A percentile compares a stretch with the other conserved stretches of the same genome.
Evolutionary conservation across 2,888 invertebrate species (phyloP).

Genomic region (Mesorhabditis sp.): DNA sequence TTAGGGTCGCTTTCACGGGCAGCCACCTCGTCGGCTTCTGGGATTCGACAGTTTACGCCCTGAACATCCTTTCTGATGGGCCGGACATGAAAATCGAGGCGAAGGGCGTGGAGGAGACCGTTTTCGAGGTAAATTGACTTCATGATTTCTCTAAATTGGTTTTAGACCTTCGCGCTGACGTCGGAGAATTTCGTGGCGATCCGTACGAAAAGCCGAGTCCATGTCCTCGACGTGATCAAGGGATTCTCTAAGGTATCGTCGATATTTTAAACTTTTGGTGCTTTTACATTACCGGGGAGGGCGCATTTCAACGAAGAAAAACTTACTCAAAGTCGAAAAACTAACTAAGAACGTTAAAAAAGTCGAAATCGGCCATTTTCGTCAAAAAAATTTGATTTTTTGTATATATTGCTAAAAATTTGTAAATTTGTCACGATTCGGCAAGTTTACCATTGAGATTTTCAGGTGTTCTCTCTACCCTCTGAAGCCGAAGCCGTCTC

Average conservation of each 20-base stretch:
- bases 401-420: not conserved
- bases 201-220: not conserved
- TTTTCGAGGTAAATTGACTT: constrained; percentile 1
- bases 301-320: no score
- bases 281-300: no score
- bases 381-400: no score
- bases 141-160: not conserved
- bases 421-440: not conserved
- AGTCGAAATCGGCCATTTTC: no score
- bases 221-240: not conserved
- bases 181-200: not conserved
- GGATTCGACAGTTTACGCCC: not conserved
- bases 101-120: not conserved
- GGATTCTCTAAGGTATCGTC: not conserved
- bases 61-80: not conserved
- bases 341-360: no score
- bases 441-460: no score
- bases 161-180: not conserved
- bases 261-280: no score
- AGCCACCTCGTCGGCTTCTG: not conserved
- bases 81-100: not conserved
- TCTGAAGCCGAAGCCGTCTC: not conserved
- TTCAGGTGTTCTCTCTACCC: no score
- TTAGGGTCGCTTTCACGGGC: not conserved
- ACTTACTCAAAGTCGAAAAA: no score